Percentiles rank a stretch among this genome's conserved stretches.
These are phyloP conservation scores for Lasioglossum baleicum DNA, from an alignment of 1,140 invertebrate genomes.

Conservation along the genomic window DNA sequence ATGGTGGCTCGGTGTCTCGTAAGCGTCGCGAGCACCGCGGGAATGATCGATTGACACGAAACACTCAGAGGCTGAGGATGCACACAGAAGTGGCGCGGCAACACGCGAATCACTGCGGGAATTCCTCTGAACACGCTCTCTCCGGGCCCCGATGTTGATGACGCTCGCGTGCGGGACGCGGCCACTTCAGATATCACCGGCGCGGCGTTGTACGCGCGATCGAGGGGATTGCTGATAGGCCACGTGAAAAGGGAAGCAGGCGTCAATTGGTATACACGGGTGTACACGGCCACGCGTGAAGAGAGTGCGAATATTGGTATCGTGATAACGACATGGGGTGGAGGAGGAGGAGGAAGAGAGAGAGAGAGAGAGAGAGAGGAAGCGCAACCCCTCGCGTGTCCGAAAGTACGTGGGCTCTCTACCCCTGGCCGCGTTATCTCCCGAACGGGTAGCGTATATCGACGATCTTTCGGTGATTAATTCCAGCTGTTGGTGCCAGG, in stretches of 20 bases:
- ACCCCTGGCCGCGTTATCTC: conserved; percentile 12
- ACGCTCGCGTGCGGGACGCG: conserved; percentile 38
- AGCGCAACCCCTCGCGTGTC: conserved; percentile 38
- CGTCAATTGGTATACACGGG: conserved; percentile 43
- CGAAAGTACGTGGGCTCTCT: conserved; percentile 24
- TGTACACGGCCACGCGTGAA: conserved; percentile 23
- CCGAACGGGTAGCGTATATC: conserved; percentile 14
- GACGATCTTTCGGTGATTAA: conserved; percentile 36
- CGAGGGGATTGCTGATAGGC: conserved; percentile 33
- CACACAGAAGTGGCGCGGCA: background rate
- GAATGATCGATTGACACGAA: conserved; percentile 6
- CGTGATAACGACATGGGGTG: conserved; percentile 29
- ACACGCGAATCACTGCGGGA: conserved; percentile 2
- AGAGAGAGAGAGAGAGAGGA: background rate
- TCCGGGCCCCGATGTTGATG: conserved; percentile 5
- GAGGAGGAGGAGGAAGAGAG: too few relatives aligned
- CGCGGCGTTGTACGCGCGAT: conserved; percentile 20
- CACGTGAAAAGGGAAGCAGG: conserved; percentile 45
- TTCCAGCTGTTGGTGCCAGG: conserved; percentile 35
- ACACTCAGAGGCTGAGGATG: background rate
- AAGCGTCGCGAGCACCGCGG: too few relatives aligned
- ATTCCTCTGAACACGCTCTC: conserved; percentile 1
- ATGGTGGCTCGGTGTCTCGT: too few relatives aligned
- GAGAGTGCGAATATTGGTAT: conserved; percentile 49
- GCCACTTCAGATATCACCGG: conserved; percentile 43